These are phyloP conservation scores for Irena cyanogastra DNA, from an alignment of 2,113 vertebrate species.

Conservation along the genomic window DNA sequence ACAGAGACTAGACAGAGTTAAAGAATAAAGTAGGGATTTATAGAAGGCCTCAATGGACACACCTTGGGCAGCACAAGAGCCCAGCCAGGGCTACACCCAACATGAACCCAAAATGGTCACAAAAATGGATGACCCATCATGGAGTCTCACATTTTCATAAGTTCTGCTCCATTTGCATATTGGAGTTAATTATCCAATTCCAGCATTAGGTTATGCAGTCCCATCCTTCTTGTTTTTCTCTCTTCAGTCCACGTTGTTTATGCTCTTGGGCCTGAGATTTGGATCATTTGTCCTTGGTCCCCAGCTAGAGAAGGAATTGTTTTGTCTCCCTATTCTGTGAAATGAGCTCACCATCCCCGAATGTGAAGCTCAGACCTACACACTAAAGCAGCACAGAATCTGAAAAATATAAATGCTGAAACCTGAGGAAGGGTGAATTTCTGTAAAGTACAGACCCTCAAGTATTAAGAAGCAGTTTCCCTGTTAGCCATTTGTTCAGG, in stretches of 20 bases:
- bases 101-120: not conserved
- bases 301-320: not conserved
- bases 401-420: not conserved
- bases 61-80: not conserved
- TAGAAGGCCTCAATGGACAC: not conserved
- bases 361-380: not conserved
- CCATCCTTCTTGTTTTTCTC: no score
- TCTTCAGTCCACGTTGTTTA: not conserved
- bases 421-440: not conserved
- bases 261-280: not conserved
- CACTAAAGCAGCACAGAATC: not conserved
- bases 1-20: not conserved
- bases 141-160: not conserved
- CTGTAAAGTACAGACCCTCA: not conserved
- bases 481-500: not conserved
- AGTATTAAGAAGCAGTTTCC: not conserved
- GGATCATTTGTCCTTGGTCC: not conserved
- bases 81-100: not conserved
- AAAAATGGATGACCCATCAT: rapidly evolving
- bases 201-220: no score
- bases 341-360: not conserved
- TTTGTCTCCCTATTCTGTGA: not conserved
- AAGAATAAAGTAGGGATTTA: not conserved
- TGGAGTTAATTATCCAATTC: not conserved
- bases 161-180: not conserved